phyloP scores from a whole-genome alignment of 1,140 invertebrate genomes.

The Micrasema minimum region DNA sequence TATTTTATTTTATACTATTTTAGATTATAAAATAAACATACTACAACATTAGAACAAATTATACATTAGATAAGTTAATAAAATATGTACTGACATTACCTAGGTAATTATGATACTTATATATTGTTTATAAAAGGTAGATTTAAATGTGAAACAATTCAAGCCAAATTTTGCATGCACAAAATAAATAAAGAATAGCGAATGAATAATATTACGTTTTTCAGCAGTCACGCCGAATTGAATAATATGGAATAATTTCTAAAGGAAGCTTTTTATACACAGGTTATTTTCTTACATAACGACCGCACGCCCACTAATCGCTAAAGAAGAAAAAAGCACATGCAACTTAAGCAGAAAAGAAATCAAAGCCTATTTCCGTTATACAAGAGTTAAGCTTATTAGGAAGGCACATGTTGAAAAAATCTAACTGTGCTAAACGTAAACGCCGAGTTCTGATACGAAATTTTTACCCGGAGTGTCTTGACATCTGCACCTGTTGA shows the following conservation, averaged over 20 bases:
- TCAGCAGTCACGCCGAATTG: constrained; percentile 1
- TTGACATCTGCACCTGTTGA: not conserved
- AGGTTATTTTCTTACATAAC: constrained; percentile 28
- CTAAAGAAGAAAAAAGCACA: constrained; percentile 17
- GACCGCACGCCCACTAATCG: constrained; percentile 28
- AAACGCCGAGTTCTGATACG: not conserved
- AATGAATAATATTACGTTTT: too few relatives aligned
- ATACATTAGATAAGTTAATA: too few relatives aligned
- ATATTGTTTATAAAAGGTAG: too few relatives aligned
- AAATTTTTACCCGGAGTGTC: not conserved
- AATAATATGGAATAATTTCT: constrained; percentile 25
- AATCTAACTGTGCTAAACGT: too few relatives aligned
- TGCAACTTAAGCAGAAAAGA: constrained; percentile 9
- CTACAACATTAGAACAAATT: too few relatives aligned
- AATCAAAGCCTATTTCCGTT: constrained; percentile 17
- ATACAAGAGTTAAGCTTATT: constrained; percentile 5
- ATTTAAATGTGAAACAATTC: too few relatives aligned
- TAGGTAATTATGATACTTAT: too few relatives aligned
- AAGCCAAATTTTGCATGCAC: too few relatives aligned
- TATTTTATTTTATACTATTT: too few relatives aligned
- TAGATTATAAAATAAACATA: too few relatives aligned
- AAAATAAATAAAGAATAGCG: too few relatives aligned
- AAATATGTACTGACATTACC: too few relatives aligned
- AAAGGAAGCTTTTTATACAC: constrained; percentile 27
- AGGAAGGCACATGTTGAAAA: constrained; percentile 4